Evolutionary conservation across 2,888 invertebrate genomes (phyloP).

Genomic region (Pterostichus niger): DNA sequence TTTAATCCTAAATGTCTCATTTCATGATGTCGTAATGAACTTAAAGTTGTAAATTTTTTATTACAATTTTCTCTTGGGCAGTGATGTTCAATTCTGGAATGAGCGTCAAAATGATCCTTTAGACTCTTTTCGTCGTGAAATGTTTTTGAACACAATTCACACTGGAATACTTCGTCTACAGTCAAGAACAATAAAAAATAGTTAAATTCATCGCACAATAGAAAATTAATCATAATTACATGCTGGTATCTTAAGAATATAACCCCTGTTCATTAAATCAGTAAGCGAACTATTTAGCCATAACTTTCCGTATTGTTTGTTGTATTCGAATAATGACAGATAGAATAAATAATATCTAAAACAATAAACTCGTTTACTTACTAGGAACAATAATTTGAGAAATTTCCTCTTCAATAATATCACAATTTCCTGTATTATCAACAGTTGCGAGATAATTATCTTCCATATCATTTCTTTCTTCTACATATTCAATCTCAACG

Average conservation of each 20-base stretch:
- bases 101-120: conserved; percentile 68
- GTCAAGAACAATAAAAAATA: too few species aligned
- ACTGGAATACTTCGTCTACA: conserved; percentile 43
- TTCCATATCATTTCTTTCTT: conserved; percentile 7
- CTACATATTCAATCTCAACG: conserved; percentile 14
- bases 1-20: conserved; percentile 71
- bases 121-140: conserved; percentile 66
- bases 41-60: conserved; percentile 70
- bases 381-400: background rate
- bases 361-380: background rate
- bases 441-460: background rate
- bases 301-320: too few species aligned
- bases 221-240: too few species aligned
- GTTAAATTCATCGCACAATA: too few species aligned
- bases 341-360: too few species aligned
- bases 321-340: too few species aligned
- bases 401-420: conserved; percentile 20
- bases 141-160: conserved; percentile 68
- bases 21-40: conserved; percentile 71
- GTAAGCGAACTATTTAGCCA: too few species aligned
- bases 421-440: conserved; percentile 13
- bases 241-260: too few species aligned
- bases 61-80: conserved; percentile 70
- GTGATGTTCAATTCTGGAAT: conserved; percentile 67
- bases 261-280: too few species aligned